Base-by-base conservation (phyloP, 2,113 vertebrate genomes). In the Synodontis membranacea region DNA sequence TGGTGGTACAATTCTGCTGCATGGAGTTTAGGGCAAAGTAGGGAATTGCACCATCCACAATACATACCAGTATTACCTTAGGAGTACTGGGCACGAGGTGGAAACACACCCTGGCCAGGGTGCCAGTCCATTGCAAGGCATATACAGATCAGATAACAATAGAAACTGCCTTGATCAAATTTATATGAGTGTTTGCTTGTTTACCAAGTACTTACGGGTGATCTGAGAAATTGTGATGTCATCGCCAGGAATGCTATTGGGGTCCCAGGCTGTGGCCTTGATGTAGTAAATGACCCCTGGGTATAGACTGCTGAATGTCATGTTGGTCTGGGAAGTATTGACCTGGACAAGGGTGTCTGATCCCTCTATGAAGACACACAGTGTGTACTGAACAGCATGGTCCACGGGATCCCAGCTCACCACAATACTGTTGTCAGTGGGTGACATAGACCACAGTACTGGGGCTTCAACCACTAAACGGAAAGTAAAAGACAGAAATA, bases 221-320 rank as follows among this genome's bases (percentile, higher is more conserved):
- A 97, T 96, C 94, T 98, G 97, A 88, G 93, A 96, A 82, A 94
- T 92, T 0, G 92, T 97, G 91, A 92, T 88, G 87, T 96, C 96
- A 76, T 98, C 96, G 83, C 97, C 97, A 12, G 94, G 93, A 62
- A 94, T 94, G 4, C 96, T 94, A 25, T 94, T 93, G 8, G 92
- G 75, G 83, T 96, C 96, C 96, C 95, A 97, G 0, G 97, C 97
- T 50, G 93, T 95, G 70, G 92, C 95, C 89, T 96, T 97, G 90
- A 98, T 95, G 34, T 94, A 97, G 90, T 97, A 98, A 4, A 91
- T 94, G 4, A 93, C 96, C 88, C 97, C 97, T 0, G 96, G 88
- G 23, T 97, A 93, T 9, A 99, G 93, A 87, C 70, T 86, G 46
- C 90, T 91, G 82, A 97, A 96, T n/a, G 91, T 93, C 85, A 96